Evolutionary conservation across 1,140 invertebrate species (phyloP).

Genomic region (Bombus haemorrhoidalis): DNA sequence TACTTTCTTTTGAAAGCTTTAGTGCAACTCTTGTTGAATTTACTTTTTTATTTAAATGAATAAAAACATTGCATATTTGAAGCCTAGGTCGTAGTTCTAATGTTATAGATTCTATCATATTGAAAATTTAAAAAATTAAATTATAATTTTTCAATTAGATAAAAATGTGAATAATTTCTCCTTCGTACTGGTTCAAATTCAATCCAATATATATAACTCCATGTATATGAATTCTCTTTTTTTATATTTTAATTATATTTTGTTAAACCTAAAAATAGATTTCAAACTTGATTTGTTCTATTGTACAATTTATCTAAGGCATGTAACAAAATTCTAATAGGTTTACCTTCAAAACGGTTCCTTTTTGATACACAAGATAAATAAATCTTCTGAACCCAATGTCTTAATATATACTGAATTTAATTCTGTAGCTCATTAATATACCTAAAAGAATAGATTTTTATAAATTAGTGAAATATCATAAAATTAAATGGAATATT

Average conservation of each 20-base stretch:
- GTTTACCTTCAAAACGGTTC: conserved; percentile 15
- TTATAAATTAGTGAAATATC: background rate
- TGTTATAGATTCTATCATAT: conserved; percentile 74
- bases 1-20: conserved; percentile 70
- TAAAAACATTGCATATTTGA: conserved; percentile 74
- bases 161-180: background rate
- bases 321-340: background rate
- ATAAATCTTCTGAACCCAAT: background rate
- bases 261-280: conserved; percentile 14
- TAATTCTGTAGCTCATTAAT: background rate
- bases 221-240: background rate
- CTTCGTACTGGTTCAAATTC: background rate
- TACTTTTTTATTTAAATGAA: conserved; percentile 64
- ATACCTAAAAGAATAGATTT: conserved; percentile 6
- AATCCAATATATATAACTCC: background rate
- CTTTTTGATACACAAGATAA: background rate
- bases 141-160: background rate
- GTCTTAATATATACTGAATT: background rate
- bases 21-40: conserved; percentile 64
- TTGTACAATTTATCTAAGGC: background rate
- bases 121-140: background rate
- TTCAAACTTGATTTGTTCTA: background rate
- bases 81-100: conserved; percentile 77
- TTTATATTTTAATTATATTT: background rate
- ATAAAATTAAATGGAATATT: background rate